phyloP scores from a whole-genome alignment of 2,888 invertebrate species.

The Rhingia rostrata region DNA sequence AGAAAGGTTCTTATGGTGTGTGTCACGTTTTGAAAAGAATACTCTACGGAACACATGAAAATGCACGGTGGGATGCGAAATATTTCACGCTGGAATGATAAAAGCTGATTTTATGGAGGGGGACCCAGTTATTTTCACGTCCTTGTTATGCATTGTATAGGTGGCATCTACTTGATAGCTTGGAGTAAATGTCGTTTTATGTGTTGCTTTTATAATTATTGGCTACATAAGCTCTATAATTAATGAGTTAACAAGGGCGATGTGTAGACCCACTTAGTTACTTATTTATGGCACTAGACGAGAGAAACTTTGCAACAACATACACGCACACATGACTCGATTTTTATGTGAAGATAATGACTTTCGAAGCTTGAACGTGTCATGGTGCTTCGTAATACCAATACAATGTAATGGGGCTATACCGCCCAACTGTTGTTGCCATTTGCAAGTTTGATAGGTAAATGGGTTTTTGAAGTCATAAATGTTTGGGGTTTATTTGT shows the following conservation, averaged over 20 bases:
- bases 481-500: conserved; percentile 52
- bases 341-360: conserved; percentile 64
- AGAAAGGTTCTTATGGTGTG: conserved; percentile 17
- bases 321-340: conserved; percentile 46
- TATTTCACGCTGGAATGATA: conserved; percentile 45
- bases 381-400: conserved; percentile 24
- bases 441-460: conserved; percentile 48
- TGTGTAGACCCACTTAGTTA: conserved; percentile 59
- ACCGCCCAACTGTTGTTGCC: not conserved
- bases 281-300: conserved; percentile 58
- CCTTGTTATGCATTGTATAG: not conserved
- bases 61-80: conserved; percentile 34
- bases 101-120: conserved; percentile 56
- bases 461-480: conserved; percentile 49
- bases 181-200: conserved; percentile 38
- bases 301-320: conserved; percentile 2
- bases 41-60: conserved; percentile 63
- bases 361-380: conserved; percentile 53
- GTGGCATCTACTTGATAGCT: not conserved
- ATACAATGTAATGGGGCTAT: conserved; percentile 14
- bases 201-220: conserved; percentile 68
- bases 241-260: conserved; percentile 63
- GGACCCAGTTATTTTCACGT: not conserved
- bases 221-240: conserved; percentile 68
- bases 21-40: conserved; percentile 36